Conservation (phyloP, 2,113 vertebrate genomes). For the Platycercus adscitus region DNA sequence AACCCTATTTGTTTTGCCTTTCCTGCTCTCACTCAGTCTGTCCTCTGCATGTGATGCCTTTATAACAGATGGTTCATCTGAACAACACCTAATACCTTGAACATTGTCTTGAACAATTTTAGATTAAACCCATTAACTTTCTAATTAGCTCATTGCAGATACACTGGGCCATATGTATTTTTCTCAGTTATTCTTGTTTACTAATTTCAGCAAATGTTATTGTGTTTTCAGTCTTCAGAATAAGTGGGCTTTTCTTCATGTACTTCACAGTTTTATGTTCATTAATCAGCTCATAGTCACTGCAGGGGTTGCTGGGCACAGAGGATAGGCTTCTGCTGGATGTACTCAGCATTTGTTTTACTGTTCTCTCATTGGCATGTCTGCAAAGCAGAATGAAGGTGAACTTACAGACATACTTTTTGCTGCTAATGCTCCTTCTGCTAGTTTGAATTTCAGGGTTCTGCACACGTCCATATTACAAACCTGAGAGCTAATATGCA, state of each 20-base stretch:
- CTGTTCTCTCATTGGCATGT: rapidly evolving
- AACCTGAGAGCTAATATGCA: background rate
- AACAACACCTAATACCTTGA: background rate
- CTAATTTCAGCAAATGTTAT: too few relatives aligned
- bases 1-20: background rate
- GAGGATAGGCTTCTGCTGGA: background rate
- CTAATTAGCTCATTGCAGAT: background rate
- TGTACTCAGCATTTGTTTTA: background rate
- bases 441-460: background rate
- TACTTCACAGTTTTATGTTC: background rate
- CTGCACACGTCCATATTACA: background rate
- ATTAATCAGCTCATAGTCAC: background rate
- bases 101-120: background rate
- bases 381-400: background rate
- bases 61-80: background rate
- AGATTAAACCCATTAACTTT: background rate
- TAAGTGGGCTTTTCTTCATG: background rate
- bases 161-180: background rate
- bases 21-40: background rate
- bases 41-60: background rate
- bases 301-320: background rate
- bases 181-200: background rate
- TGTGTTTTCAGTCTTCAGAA: background rate
- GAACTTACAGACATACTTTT: background rate
- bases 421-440: background rate